Conservation (phyloP, 2,888 invertebrate genomes). For the Noctua janthina region DNA sequence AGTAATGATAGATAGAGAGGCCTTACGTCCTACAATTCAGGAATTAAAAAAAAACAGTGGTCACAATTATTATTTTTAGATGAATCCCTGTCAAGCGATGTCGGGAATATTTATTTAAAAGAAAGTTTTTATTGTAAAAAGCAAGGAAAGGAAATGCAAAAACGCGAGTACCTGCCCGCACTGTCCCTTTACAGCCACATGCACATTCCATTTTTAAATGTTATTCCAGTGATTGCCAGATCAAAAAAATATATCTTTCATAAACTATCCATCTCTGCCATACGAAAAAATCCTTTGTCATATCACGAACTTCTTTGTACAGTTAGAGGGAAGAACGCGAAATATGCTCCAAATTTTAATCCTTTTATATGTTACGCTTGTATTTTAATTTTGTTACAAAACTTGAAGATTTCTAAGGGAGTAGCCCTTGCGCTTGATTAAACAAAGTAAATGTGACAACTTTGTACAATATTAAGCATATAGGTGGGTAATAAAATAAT, state of each 20-base stretch:
- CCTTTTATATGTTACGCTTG: conserved; percentile 76
- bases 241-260: conserved; percentile 83
- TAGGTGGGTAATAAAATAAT: not conserved
- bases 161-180: conserved; percentile 86
- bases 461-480: conserved; percentile 34
- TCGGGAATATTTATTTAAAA: conserved; percentile 90
- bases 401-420: conserved; percentile 32
- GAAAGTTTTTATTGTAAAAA: conserved; percentile 91
- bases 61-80: conserved; percentile 87
- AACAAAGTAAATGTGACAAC: conserved; percentile 50
- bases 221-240: conserved; percentile 81
- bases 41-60: conserved; percentile 46
- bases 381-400: conserved; percentile 62
- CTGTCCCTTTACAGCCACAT: conserved; percentile 88
- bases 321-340: conserved; percentile 67
- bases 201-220: conserved; percentile 86
- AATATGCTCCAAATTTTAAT: conserved; percentile 78
- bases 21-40: conserved; percentile 27
- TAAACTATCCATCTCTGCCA: conserved; percentile 75
- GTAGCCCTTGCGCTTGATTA: conserved; percentile 37
- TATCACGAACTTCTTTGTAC: conserved; percentile 78
- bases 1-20: not conserved
- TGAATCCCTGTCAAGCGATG: conserved; percentile 88
- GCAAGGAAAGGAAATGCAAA: conserved; percentile 90
- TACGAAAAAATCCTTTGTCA: conserved; percentile 82